A percentile compares a stretch with the other conserved stretches of the same genome.
Conservation (phyloP, 2,888 invertebrate species). For the Pasiphila rectangulata region DNA sequence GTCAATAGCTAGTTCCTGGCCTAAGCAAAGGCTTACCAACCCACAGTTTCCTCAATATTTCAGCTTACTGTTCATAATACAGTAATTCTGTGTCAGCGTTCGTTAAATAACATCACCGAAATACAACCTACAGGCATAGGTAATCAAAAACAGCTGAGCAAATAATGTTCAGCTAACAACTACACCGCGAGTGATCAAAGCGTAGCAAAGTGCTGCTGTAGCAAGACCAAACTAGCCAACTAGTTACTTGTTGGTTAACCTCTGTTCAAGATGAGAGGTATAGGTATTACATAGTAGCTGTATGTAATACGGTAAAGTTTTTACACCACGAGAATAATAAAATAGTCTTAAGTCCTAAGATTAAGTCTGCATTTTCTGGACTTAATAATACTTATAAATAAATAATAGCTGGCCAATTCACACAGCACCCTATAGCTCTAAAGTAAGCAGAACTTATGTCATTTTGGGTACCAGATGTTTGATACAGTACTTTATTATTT, state of each 20-base stretch:
- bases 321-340: too few relatives aligned
- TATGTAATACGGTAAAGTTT: too few relatives aligned
- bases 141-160: conserved; percentile 17
- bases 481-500: too few relatives aligned
- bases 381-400: too few relatives aligned
- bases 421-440: too few relatives aligned
- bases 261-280: too few relatives aligned
- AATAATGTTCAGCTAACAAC: not conserved
- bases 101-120: conserved; percentile 26
- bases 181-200: not conserved
- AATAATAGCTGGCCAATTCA: too few relatives aligned
- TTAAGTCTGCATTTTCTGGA: too few relatives aligned
- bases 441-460: too few relatives aligned
- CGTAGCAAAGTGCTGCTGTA: not conserved
- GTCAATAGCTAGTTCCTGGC: conserved; percentile 21
- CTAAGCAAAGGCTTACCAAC: conserved; percentile 23
- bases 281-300: too few relatives aligned
- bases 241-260: conserved; percentile 1
- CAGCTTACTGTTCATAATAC: conserved; percentile 27
- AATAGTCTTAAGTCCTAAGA: too few relatives aligned
- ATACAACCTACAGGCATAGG: conserved; percentile 15
- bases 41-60: conserved; percentile 26
- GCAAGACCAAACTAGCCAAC: not conserved
- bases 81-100: conserved; percentile 28
- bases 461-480: too few relatives aligned